Percentiles rank a stretch among this genome's conserved stretches.
phyloP scores from a whole-genome alignment of 1,140 invertebrate genomes.

The Plectrocnemia conspersa region DNA sequence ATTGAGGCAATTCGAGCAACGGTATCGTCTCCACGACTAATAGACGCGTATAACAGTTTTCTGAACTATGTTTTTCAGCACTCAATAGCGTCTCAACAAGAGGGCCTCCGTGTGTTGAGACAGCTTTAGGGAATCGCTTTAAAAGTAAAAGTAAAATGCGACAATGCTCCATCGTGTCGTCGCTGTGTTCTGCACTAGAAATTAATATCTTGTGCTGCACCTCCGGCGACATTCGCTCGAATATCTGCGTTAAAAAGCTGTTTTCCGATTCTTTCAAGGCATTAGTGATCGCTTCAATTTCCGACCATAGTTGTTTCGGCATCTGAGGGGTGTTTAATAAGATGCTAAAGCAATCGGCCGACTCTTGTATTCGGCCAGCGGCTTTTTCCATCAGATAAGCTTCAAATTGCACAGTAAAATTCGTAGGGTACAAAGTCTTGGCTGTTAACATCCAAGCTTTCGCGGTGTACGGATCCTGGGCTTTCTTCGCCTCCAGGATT shows the following conservation, averaged over 20 bases:
- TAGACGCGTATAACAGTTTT: constrained; percentile 69
- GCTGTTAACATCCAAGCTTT: constrained; percentile 91
- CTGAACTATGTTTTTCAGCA: constrained; percentile 70
- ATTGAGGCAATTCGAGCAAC: constrained; percentile 61
- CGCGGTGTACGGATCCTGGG: constrained; percentile 69
- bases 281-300: constrained; percentile 73
- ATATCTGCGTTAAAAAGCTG: constrained; percentile 60
- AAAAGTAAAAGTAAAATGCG: constrained; percentile 71
- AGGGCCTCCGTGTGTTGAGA: constrained; percentile 67
- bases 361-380: constrained; percentile 72
- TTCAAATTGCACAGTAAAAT: constrained; percentile 82
- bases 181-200: constrained; percentile 77
- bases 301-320: constrained; percentile 64
- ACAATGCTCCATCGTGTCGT: constrained; percentile 84
- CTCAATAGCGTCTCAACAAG: constrained; percentile 70
- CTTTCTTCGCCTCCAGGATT: constrained; percentile 68
- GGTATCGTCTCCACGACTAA: constrained; percentile 71
- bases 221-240: constrained; percentile 63
- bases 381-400: constrained; percentile 77
- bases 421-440: constrained; percentile 78
- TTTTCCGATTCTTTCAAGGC: constrained; percentile 60
- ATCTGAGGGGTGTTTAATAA: constrained; percentile 46
- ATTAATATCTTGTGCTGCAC: constrained; percentile 72
- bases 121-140: constrained; percentile 75
- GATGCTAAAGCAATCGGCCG: constrained; percentile 74